phyloP scores from a whole-genome alignment of 2,797 vertebrate species.

The Pteropus rufus region DNA sequence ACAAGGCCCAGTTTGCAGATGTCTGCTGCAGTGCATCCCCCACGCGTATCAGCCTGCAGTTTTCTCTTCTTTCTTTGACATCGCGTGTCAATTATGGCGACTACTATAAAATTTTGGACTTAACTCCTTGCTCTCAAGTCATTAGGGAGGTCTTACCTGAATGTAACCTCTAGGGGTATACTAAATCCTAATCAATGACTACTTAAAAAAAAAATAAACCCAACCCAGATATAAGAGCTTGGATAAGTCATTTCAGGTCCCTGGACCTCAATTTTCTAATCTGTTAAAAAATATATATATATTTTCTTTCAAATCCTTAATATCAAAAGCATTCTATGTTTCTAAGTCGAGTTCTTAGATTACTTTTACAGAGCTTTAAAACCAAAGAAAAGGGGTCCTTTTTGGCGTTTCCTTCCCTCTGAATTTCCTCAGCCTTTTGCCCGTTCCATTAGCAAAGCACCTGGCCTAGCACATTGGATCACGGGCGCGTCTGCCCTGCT shows the following conservation, averaged over 20 bases:
- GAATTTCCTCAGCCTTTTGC: not conserved
- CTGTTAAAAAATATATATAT: not conserved
- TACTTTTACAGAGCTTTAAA: conserved; percentile 7
- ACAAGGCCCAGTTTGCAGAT: not conserved
- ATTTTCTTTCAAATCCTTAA: conserved; percentile 12
- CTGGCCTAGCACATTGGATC: not conserved
- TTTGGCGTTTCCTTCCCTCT: not conserved
- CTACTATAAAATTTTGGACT: not conserved
- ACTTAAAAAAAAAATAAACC: not conserved
- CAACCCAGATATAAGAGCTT: not conserved
- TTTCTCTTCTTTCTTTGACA: not conserved
- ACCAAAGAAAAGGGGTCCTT: not conserved
- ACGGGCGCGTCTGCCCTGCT: not conserved
- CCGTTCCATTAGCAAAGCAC: not conserved
- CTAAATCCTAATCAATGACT: conserved; percentile 26
- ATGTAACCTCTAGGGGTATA: not conserved
- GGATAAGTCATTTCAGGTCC: not conserved
- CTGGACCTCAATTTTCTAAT: not conserved
- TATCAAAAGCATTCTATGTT: not conserved
- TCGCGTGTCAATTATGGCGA: not conserved
- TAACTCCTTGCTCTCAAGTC: not conserved
- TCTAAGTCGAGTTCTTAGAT: not conserved
- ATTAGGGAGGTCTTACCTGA: not conserved
- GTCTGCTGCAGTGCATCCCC: not conserved
- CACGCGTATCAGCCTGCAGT: not conserved